A percentile compares a stretch with the other conserved stretches of the same genome.
Evolutionary conservation across 2,113 vertebrate species (phyloP).

Genomic region (Rhabdornis inornatus): DNA sequence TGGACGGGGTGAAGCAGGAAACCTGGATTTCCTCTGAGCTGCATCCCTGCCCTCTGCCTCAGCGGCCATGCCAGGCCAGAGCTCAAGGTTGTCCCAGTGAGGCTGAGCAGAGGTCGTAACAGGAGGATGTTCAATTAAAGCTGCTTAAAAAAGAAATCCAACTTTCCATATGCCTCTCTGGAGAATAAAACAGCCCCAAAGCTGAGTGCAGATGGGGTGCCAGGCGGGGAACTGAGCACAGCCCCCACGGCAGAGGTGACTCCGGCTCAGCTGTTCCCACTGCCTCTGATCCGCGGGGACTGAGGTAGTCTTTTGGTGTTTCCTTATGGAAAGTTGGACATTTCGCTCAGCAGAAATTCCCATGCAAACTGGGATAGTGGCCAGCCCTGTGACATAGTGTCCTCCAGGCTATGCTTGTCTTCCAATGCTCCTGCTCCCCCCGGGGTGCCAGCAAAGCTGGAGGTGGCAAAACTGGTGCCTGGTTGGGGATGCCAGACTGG

Average conservation of each 20-base stretch:
- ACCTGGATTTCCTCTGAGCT: background rate
- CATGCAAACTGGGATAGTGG: accelerated
- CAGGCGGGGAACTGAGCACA: background rate
- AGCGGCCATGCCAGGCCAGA: accelerated
- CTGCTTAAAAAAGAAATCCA: conserved; percentile 63
- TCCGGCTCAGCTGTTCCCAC: background rate
- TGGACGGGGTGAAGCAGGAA: accelerated
- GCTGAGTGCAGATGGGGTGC: background rate
- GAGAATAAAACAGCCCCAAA: background rate
- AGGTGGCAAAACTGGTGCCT: background rate
- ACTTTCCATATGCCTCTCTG: conserved; percentile 29
- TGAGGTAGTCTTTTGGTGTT: background rate
- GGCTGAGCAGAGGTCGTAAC: background rate
- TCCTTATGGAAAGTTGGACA: background rate
- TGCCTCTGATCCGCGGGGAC: accelerated
- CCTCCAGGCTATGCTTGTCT: background rate
- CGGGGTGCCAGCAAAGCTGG: accelerated
- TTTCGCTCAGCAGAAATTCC: background rate
- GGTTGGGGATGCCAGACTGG: background rate
- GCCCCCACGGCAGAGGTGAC: background rate
- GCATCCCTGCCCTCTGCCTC: background rate
- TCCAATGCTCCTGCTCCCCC: accelerated
- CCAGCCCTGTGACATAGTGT: background rate
- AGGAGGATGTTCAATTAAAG: conserved; percentile 53
- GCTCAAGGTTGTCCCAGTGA: conserved; percentile 19